Evolutionary conservation across 2,797 vertebrate species (phyloP), one percentile per base, ranked within the genome.

Genomic region (Acrocephalus scirpaceus): DNA sequence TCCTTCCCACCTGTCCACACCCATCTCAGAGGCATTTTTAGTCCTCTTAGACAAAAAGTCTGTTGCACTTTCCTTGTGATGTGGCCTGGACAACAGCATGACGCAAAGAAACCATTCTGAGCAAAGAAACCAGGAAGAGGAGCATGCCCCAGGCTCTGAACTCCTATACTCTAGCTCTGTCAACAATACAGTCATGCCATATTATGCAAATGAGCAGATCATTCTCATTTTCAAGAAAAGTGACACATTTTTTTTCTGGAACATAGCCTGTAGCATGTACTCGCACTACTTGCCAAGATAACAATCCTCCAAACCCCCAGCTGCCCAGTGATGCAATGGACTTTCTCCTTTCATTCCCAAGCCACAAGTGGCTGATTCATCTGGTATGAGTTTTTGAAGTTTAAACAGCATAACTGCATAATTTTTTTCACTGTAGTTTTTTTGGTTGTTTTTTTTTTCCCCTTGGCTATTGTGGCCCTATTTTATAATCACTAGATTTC

Each of bases 181-280:
- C 76, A 78, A 69, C 56, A 58, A 29, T 53, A 53, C n/a, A 80
- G 64, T 69, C 72, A 27, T 79, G 84, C 38, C 83, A 13, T 67
- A 44, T 87, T 95, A 85, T 93, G 58, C 83, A 96, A 95, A 92
- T 80, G 47, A 78, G 38, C 65, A 80, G 44, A 30, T 60, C 21
- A 11, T 90, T 94, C 73, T 95, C 50, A 86, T 92, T 96, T 97
- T 91, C 73, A 83, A 94, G 94, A 95, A 91, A 77, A 65, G 77
- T 80, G 65, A 95, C 58, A 69, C 75, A 2, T 64, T 79, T 87
- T 78, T 78, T 95, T 95, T 90, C 70, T 91, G 64, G 91, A 97
- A 87, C 29, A 71, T 14, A 53, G 53, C 67, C 60, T 79, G 69
- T 91, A 65, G 66, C 84, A 66, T 72, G 30, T 94, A 87, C 73